Conservation (phyloP, 2,113 vertebrate genomes). For the Lanius ludovicianus region DNA sequence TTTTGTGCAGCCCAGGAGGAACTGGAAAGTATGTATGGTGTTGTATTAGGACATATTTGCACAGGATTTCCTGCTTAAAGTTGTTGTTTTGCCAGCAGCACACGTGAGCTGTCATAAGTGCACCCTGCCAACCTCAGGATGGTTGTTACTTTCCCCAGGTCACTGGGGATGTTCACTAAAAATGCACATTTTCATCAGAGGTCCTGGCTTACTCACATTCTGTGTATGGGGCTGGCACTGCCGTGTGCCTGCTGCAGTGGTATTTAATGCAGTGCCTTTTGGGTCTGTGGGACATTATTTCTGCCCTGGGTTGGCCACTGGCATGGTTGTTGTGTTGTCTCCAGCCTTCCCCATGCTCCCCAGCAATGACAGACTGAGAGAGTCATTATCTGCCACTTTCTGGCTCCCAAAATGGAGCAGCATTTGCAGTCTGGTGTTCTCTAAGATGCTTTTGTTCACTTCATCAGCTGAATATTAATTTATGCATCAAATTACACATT, state of each 20-base stretch:
- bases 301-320: neutral
- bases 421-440: neutral
- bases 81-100: neutral
- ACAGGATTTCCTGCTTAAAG: neutral
- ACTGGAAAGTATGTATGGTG: neutral
- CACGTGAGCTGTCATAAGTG: neutral
- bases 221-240: neutral
- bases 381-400: neutral
- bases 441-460: conserved; percentile 57
- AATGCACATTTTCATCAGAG: neutral
- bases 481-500: neutral
- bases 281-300: neutral
- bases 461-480: conserved; percentile 51
- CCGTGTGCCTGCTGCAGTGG: rapidly evolving
- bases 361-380: neutral
- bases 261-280: neutral
- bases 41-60: neutral
- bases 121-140: neutral
- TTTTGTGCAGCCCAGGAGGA: neutral
- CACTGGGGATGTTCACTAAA: neutral
- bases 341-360: neutral
- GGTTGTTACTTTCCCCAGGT: neutral
- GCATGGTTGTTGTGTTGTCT: neutral
- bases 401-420: neutral
- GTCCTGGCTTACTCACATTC: rapidly evolving